Base-by-base conservation (phyloP, 2,888 invertebrate species). In the Scaptomyza polygonia region DNA sequence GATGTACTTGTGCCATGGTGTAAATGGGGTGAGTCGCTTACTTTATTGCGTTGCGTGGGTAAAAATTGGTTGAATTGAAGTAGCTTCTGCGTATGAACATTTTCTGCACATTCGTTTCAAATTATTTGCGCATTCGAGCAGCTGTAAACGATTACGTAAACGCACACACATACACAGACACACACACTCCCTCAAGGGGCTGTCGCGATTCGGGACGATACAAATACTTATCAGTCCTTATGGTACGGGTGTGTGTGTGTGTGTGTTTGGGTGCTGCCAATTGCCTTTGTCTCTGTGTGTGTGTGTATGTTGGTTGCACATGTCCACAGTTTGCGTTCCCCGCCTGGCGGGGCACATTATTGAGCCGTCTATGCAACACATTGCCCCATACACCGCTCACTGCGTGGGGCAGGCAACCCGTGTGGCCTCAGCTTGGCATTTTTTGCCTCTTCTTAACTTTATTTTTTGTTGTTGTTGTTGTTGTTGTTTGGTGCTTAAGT, bases 71-170 rank as follows among this genome's bases (percentile, higher is more conserved):
- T 65, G 65, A 74, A 74, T 77, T 67, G 64, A 14, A 63, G 67
- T 82, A 70, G 86, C 79, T 79, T 72, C 74, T 82, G 74, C 61
- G 67, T 71, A 77, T 71, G 72, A 77, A 69, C 83, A 76, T 76
- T 76, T 76, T 52, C 72, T 68, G 85, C 75, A 77, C 77, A 84
- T 86, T 79, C 77, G 84, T 70, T 76, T 78, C 77, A 81, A 86
- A 81, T 86, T 88, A 85, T 89, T 90, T 86, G 79, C 84, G 82
- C 89, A 88, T 88, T 90, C 81, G 71, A 86, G 83, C 90, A 90
- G 91, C 86, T 91, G 91, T 86, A 89, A 88, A 85, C 86, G 87
- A 90, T 90, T 89, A 88, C 89, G 83, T 79, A 84, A 72, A 75
- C 64, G 61, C 63, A 53, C 64, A 68, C 63, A 51, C 58, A 56